A percentile compares a stretch with the other conserved stretches of the same genome.
These are phyloP conservation scores for Teinopalpus imperialis DNA, from an alignment of 2,888 invertebrate genomes.

Conservation along the genomic window DNA sequence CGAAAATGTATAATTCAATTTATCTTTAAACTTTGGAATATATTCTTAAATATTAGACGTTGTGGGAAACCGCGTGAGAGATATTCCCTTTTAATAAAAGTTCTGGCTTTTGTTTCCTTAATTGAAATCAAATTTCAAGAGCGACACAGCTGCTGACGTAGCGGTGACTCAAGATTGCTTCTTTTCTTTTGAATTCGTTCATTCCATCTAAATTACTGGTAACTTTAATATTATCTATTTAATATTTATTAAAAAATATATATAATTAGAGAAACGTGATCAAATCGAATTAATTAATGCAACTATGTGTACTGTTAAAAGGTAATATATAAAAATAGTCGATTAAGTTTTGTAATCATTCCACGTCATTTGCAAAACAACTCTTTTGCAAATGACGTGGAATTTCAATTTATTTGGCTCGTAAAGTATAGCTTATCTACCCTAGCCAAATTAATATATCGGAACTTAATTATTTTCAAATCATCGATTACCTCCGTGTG, in stretches of 20 bases:
- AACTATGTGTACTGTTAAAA: too few relatives aligned
- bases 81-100: constrained; percentile 70
- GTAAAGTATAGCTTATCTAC: background rate
- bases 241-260: too few relatives aligned
- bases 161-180: constrained; percentile 53
- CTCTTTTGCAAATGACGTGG: constrained; percentile 5
- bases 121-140: constrained; percentile 73
- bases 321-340: too few relatives aligned
- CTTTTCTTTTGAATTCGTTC: constrained; percentile 36
- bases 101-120: constrained; percentile 71
- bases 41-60: constrained; percentile 50
- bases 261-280: too few relatives aligned
- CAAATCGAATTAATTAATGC: too few relatives aligned
- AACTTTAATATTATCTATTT: constrained; percentile 24
- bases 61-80: constrained; percentile 42
- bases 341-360: too few relatives aligned
- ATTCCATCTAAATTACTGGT: constrained; percentile 21
- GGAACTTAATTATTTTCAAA: constrained; percentile 4
- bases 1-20: constrained; percentile 36
- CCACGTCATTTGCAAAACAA: background rate
- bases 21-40: constrained; percentile 40
- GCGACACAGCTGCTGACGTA: constrained; percentile 67
- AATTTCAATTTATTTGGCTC: constrained; percentile 14
- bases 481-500: background rate
- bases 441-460: background rate